These are phyloP conservation scores for Balaeniceps rex DNA, from an alignment of 2,113 vertebrate genomes.

Conservation along the genomic window DNA sequence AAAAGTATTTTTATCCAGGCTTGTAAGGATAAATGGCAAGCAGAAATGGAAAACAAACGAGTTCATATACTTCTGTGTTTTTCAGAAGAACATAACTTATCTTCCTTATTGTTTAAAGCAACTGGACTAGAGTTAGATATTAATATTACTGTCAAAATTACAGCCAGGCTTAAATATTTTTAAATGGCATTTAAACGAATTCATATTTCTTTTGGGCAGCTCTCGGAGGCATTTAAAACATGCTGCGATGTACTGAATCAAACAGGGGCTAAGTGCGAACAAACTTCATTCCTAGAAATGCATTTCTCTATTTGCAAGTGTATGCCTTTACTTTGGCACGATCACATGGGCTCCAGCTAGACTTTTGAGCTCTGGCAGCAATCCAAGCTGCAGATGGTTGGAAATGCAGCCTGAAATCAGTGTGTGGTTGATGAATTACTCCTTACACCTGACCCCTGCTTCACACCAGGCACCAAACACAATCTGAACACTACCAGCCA, in stretches of 20 bases:
- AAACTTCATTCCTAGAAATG: constrained; percentile 50
- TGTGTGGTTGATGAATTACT: constrained; percentile 70
- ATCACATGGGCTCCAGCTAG: constrained; percentile 49
- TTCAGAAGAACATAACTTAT: constrained; percentile 38
- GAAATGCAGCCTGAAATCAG: constrained; percentile 70
- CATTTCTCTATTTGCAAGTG: constrained; percentile 25
- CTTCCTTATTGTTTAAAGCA: constrained; percentile 44
- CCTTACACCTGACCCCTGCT: constrained; percentile 74
- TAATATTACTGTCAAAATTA: constrained; percentile 50
- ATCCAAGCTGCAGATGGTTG: constrained; percentile 74
- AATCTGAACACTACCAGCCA: constrained; percentile 59
- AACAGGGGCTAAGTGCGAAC: neutral
- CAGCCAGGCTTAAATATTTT: constrained; percentile 3
- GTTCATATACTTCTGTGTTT: constrained; percentile 30
- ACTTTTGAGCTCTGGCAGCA: constrained; percentile 49
- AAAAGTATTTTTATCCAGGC: constrained; percentile 15
- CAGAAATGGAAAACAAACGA: constrained; percentile 18
- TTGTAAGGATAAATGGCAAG: neutral
- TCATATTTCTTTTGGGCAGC: neutral
- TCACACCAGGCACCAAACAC: constrained; percentile 67
- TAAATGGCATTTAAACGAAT: neutral
- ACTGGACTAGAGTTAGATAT: constrained; percentile 14
- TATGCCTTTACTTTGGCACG: constrained; percentile 55
- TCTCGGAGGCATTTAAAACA: neutral
- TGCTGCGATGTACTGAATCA: neutral